Evolutionary conservation across 2,888 invertebrate genomes (phyloP).

Genomic region (Matsumyia berberina): DNA sequence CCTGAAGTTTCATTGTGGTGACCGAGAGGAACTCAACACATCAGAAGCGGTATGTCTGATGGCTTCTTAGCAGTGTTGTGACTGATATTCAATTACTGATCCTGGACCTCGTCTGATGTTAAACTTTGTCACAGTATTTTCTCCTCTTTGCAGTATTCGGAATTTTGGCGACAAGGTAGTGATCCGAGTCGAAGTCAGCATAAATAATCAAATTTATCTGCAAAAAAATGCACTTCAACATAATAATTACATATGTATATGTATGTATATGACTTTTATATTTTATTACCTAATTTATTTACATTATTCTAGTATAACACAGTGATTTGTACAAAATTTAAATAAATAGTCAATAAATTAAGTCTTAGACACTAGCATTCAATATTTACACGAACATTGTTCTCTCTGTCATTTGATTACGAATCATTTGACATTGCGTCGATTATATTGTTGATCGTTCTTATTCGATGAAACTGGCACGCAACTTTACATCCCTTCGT

Average conservation of each 20-base stretch:
- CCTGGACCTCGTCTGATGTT: too few relatives aligned
- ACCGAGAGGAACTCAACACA: too few relatives aligned
- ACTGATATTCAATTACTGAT: too few relatives aligned
- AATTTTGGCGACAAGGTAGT: too few relatives aligned
- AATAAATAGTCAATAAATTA: conserved; percentile 4
- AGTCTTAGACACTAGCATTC: background rate
- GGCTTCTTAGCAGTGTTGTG: too few relatives aligned
- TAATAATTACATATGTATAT: too few relatives aligned
- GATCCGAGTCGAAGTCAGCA: too few relatives aligned
- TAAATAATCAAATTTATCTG: too few relatives aligned
- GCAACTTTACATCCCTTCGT: conserved; percentile 55
- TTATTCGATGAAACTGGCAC: conserved; percentile 53
- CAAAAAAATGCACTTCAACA: background rate
- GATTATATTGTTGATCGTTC: conserved; percentile 4
- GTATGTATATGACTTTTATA: background rate
- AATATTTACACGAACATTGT: background rate
- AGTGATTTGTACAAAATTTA: background rate
- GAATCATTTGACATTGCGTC: background rate
- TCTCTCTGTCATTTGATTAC: background rate
- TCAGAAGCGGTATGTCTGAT: too few relatives aligned
- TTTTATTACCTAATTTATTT: background rate
- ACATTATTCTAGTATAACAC: background rate
- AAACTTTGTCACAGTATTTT: too few relatives aligned
- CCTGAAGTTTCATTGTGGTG: too few relatives aligned
- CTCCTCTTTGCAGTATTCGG: too few relatives aligned